Percentiles rank a stretch among this genome's conserved stretches.
phyloP scores from a whole-genome alignment of 2,888 invertebrate species.

The Slavum lentiscoides region DNA sequence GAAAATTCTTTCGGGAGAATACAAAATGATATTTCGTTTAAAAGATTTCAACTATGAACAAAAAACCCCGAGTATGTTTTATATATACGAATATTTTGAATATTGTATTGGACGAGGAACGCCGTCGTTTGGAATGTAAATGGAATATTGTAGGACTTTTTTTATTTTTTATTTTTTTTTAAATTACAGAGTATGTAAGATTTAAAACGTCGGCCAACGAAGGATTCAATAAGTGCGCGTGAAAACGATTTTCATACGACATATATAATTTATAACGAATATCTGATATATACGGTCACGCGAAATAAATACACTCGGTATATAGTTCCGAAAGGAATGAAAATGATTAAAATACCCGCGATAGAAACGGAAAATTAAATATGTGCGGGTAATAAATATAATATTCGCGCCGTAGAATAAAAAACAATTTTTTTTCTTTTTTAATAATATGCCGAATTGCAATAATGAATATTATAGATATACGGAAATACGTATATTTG shows the following conservation, averaged over 20 bases:
- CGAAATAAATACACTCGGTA: neutral
- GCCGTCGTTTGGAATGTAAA: no score
- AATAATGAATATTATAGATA: constrained; percentile 26
- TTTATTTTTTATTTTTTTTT: neutral
- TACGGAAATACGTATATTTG: constrained; percentile 1
- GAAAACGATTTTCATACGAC: neutral
- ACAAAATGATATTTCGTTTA: neutral
- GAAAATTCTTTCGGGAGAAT: neutral
- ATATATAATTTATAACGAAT: neutral
- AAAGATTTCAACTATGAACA: neutral
- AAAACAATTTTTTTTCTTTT: no score
- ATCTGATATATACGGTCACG: neutral
- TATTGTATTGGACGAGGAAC: neutral
- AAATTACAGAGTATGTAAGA: neutral
- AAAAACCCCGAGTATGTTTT: neutral
- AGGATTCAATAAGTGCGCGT: neutral
- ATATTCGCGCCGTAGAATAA: no score
- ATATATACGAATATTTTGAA: neutral
- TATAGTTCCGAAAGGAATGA: neutral
- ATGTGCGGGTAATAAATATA: no score
- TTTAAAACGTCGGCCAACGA: neutral
- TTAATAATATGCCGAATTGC: constrained; percentile 10
- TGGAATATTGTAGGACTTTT: no score
- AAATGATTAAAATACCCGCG: neutral
- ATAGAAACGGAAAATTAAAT: neutral